A percentile compares a stretch with the other conserved stretches of the same genome.
phyloP scores from a whole-genome alignment of 2,888 invertebrate species.

The Harpagoxenus sublaevis region DNA sequence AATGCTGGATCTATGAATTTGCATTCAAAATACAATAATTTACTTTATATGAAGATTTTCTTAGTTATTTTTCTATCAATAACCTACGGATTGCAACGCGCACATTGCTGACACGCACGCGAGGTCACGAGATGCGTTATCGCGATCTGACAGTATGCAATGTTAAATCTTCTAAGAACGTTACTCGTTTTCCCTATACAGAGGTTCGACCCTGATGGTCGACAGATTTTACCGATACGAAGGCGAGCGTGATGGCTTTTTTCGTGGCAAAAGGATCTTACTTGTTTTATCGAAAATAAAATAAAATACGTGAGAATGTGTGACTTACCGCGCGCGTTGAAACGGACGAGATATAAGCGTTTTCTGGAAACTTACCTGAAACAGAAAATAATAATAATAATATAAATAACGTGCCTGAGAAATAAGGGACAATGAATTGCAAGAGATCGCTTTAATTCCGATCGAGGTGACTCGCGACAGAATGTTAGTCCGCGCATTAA shows the following conservation, averaged over 20 bases:
- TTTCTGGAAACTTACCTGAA: conserved; percentile 73
- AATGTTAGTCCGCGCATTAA: conserved; percentile 3
- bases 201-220: conserved; percentile 57
- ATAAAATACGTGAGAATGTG: conserved; percentile 10
- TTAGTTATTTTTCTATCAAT: conserved; percentile 27
- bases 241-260: conserved; percentile 38
- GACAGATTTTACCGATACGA: conserved; percentile 48
- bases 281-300: not conserved
- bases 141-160: conserved; percentile 54
- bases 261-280: conserved; percentile 3
- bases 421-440: not conserved
- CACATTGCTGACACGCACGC: conserved; percentile 47
- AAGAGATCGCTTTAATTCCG: not conserved
- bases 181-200: conserved; percentile 56
- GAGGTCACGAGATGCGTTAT: conserved; percentile 57
- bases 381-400: conserved; percentile 54
- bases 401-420: not conserved
- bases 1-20: not conserved
- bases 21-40: not conserved
- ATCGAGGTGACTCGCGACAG: not conserved
- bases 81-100: conserved; percentile 55
- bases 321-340: conserved; percentile 11
- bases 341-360: not conserved
- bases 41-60: not conserved
- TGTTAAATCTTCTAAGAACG: conserved; percentile 58